Percentiles rank a stretch among this genome's conserved stretches.
These are phyloP conservation scores for Halcyon chelicuti DNA, from an alignment of 2,797 vertebrate species.

Conservation along the genomic window DNA sequence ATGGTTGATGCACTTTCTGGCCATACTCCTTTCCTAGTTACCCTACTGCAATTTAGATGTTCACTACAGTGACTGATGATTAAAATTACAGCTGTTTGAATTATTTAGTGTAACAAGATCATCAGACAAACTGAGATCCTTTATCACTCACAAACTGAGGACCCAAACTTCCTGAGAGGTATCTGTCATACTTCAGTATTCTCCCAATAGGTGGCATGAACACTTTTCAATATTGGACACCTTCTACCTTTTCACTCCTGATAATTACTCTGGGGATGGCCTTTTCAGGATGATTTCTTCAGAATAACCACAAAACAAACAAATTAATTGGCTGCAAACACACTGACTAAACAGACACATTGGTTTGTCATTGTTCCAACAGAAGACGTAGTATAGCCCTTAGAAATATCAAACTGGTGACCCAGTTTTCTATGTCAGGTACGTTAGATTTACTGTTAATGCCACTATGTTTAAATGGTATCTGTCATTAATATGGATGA, in stretches of 20 bases:
- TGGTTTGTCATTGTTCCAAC: neutral
- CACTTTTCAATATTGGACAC: neutral
- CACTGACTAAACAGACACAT: neutral
- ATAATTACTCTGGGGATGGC: neutral
- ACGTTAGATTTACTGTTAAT: neutral
- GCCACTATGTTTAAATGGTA: neutral
- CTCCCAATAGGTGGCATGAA: neutral
- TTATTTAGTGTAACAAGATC: slow-evolving; percentile 17
- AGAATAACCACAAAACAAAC: neutral
- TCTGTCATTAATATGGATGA: slow-evolving; percentile 32
- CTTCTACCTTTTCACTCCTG: neutral
- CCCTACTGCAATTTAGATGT: neutral
- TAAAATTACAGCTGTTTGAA: slow-evolving; percentile 1
- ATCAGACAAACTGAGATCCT: neutral
- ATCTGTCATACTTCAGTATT: neutral
- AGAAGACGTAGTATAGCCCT: neutral
- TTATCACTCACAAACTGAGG: neutral
- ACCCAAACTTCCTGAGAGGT: neutral
- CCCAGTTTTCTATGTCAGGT: neutral
- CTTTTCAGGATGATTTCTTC: neutral
- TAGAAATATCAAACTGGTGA: neutral
- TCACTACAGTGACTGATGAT: neutral
- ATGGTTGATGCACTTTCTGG: neutral
- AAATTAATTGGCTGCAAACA: neutral
- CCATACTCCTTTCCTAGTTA: neutral